phyloP scores from a whole-genome alignment of 2,888 invertebrate species.

The Leptopilina syphax region DNA sequence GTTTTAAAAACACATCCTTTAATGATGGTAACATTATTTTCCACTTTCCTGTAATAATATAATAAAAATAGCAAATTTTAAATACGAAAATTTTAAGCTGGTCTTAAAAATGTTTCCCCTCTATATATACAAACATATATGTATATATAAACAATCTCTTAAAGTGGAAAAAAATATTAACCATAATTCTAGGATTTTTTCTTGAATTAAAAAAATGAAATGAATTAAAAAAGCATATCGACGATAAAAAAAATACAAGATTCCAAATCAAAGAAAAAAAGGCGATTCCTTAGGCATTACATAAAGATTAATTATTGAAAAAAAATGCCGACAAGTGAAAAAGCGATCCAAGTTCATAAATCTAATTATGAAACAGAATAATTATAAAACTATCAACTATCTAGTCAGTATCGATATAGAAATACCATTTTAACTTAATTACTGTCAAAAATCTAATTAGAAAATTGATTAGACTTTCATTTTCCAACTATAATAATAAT shows the following conservation, averaged over 20 bases:
- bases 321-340: conserved; percentile 16
- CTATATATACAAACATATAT: neutral
- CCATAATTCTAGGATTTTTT: no score
- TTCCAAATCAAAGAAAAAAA: neutral
- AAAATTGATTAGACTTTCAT: conserved; percentile 29
- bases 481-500: neutral
- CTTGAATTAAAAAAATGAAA: neutral
- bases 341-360: conserved; percentile 9
- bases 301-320: neutral
- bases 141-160: neutral
- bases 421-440: conserved; percentile 35
- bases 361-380: conserved; percentile 18
- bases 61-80: neutral
- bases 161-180: neutral
- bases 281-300: conserved; percentile 25
- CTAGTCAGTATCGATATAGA: conserved; percentile 27
- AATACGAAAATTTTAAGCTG: conserved; percentile 7
- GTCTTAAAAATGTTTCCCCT: neutral
- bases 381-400: conserved; percentile 35
- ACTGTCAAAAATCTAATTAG: conserved; percentile 24
- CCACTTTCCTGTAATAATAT: neutral
- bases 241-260: conserved; percentile 1
- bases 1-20: no score
- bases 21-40: no score
- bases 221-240: neutral